These are phyloP conservation scores for Isurus oxyrinchus DNA, from an alignment of 2,113 vertebrate species.

Conservation along the genomic window DNA sequence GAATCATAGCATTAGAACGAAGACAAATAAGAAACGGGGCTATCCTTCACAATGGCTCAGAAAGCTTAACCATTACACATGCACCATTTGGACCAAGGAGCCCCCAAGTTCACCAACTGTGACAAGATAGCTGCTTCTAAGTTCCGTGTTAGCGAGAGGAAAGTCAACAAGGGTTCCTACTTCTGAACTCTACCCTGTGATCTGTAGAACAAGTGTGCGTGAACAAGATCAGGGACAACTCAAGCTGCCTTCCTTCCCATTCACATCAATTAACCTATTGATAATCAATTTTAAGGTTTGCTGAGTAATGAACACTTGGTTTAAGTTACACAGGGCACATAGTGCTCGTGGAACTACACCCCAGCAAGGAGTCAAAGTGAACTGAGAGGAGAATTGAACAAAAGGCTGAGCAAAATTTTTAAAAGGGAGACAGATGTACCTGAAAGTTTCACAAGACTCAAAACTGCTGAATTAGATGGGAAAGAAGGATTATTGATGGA, in stretches of 20 bases:
- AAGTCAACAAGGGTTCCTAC: not conserved
- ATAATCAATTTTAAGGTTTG: not conserved
- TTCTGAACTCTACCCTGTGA: not conserved
- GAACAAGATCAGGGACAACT: not conserved
- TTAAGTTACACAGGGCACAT: not conserved
- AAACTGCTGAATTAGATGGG: not conserved
- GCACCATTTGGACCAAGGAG: not conserved
- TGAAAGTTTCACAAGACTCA: not conserved
- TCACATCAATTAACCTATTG: not conserved
- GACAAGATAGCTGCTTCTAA: not conserved
- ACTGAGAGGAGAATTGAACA: not conserved
- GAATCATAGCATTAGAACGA: not conserved
- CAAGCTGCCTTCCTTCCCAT: not conserved
- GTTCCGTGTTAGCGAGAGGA: not conserved
- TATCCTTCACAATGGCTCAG: not conserved
- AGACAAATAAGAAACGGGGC: not conserved
- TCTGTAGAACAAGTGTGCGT: too few species aligned
- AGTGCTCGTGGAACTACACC: not conserved
- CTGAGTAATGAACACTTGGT: not conserved
- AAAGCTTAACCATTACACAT: not conserved
- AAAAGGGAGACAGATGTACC: not conserved
- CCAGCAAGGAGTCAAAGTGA: not conserved
- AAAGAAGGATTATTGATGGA: not conserved
- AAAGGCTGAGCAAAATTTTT: not conserved
- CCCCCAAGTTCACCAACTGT: not conserved